Conservation (phyloP, 2,113 vertebrate genomes). For the Callipepla californica region DNA sequence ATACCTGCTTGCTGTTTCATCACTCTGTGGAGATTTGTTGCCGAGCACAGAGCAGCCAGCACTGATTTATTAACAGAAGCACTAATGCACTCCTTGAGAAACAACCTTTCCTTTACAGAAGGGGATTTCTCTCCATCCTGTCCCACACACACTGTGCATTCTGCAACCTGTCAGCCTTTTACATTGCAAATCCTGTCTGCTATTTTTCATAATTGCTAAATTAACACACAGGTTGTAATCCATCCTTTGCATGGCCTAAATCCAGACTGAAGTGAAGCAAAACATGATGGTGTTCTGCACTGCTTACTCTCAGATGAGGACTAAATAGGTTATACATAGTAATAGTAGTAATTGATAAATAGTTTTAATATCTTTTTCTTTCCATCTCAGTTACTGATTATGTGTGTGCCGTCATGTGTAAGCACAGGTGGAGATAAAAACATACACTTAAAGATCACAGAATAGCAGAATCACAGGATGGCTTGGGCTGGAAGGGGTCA, state of each 20-base stretch:
- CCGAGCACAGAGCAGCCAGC: neutral
- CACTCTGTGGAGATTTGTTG: neutral
- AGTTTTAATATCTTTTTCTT: neutral
- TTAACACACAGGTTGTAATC: rapidly evolving
- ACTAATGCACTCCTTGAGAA: neutral
- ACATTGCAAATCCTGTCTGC: neutral
- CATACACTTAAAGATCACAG: neutral
- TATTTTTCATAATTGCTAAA: neutral
- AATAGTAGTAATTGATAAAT: neutral
- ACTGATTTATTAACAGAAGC: neutral
- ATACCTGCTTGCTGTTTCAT: neutral
- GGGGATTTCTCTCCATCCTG: neutral
- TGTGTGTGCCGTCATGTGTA: rapidly evolving
- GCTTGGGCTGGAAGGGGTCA: neutral
- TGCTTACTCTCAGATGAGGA: neutral
- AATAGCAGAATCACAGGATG: neutral
- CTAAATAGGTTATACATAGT: neutral
- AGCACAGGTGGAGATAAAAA: rapidly evolving
- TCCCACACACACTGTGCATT: rapidly evolving
- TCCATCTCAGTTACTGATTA: rapidly evolving
- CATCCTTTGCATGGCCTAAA: rapidly evolving
- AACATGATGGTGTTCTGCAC: rapidly evolving
- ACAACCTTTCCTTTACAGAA: neutral
- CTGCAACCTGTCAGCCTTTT: neutral
- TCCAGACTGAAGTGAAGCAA: neutral